Conservation (phyloP, 2,797 vertebrate genomes). For the Semaprochilodus insignis region DNA sequence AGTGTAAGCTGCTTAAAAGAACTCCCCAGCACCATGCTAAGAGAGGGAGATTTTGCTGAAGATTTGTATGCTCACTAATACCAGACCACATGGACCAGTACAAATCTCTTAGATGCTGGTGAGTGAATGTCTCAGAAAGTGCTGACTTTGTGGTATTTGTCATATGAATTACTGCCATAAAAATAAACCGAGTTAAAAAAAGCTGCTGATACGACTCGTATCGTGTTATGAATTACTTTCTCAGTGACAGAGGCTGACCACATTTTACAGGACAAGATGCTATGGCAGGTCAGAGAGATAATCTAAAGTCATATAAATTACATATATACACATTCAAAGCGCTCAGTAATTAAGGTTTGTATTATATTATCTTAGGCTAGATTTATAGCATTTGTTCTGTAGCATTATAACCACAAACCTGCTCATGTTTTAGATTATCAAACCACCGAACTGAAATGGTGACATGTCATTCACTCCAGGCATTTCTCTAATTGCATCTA, state of each 20-base stretch:
- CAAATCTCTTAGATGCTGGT: neutral
- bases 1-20: slow-evolving; percentile 46
- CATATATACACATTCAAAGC: neutral
- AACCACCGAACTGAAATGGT: neutral
- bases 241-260: neutral
- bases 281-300: neutral
- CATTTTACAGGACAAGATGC: neutral
- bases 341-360: neutral
- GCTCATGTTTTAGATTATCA: no score
- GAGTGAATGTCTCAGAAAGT: slow-evolving; percentile 11
- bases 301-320: neutral
- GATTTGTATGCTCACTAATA: slow-evolving; percentile 15
- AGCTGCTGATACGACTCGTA: neutral
- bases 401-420: neutral
- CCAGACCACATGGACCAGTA: slow-evolving; percentile 3
- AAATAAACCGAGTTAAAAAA: neutral
- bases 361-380: neutral
- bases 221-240: neutral
- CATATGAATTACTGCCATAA: neutral
- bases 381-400: neutral
- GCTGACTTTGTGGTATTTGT: neutral
- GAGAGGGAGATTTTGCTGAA: slow-evolving; percentile 26
- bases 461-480: neutral
- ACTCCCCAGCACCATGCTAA: slow-evolving; percentile 24
- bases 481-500: no score